These are phyloP conservation scores for Craterocephalus amniculus DNA, from an alignment of 2,797 vertebrate species.

Conservation along the genomic window DNA sequence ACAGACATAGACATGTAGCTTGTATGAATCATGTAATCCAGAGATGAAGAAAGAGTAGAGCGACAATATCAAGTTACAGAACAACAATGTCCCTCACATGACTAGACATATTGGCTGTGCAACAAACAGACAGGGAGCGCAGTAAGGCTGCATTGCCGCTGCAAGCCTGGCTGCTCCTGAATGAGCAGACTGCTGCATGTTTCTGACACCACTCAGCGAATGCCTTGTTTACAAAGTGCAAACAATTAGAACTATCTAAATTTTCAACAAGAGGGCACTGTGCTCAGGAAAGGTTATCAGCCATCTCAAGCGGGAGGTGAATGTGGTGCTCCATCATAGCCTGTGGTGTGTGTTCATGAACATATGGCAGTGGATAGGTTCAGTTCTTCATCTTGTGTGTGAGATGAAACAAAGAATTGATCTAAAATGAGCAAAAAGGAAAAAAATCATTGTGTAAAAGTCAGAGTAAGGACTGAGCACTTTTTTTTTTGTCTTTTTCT, in stretches of 20 bases:
- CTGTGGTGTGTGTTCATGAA: conserved; percentile 26
- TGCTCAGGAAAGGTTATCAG: conserved; percentile 8
- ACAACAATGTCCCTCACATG: conserved; percentile 22
- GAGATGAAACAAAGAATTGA: conserved; percentile 21
- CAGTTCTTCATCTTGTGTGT: conserved; percentile 16
- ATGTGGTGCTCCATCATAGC: conserved; percentile 23
- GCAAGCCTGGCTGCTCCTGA: conserved; percentile 16
- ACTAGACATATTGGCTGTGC: conserved; percentile 35
- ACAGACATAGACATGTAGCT: conserved; percentile 12
- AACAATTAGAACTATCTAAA: conserved; percentile 17
- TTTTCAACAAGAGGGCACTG: conserved; percentile 16
- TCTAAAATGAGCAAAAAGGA: conserved; percentile 16
- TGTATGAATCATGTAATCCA: conserved; percentile 15
- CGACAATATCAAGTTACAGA: conserved; percentile 17
- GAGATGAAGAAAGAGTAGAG: conserved; percentile 10
- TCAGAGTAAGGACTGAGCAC: conserved; percentile 15
- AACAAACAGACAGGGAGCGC: conserved; percentile 24
- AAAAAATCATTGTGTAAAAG: conserved; percentile 22
- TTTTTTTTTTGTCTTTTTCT: conserved; percentile 7
- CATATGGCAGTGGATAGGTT: conserved; percentile 37
- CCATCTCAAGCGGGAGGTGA: conserved; percentile 33
- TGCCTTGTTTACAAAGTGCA: conserved; percentile 10
- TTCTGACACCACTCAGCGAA: conserved; percentile 29
- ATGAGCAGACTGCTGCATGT: conserved; percentile 25
- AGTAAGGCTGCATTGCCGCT: conserved; percentile 49